Evolutionary conservation across 2,797 vertebrate species (phyloP), one percentile per base, ranked within the genome.

Genomic region (Spatula clypeata): DNA sequence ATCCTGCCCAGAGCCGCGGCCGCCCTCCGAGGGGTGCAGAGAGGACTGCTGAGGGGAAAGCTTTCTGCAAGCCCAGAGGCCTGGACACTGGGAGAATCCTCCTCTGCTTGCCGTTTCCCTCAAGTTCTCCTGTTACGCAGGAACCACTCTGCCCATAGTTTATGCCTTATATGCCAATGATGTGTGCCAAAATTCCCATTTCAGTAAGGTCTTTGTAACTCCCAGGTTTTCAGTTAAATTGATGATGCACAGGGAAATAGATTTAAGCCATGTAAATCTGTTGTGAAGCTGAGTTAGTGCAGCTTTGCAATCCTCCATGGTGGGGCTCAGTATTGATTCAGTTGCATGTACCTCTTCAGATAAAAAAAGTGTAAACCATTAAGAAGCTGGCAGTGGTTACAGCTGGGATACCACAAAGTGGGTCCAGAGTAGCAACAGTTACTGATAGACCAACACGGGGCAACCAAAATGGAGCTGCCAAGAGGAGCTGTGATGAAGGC

Each of bases 41-140:
- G 76, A n/a, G 16, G 27, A 21, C 38, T 0, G 6, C 40, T 24
- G 54, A n/a, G 26, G 42, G 29, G 62, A 60, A 0, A 1, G 21
- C 34, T 23, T 47, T 42, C 62, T 58, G 58, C 65, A 69, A 69
- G 54, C 38, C 24, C 60, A 11, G 42, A 61, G 16, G 8, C 64
- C 70, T 90, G 51, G 34, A 75, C 84, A 73, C n/a, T 16, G 16
- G 44, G n/a, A 83, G 34, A 6, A 23, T 90, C 17, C 45, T 84
- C 4, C 29, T 79, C 55, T 32, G 24, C 13, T 10, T 51, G 32
- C 31, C 16, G 49, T 94, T 90, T 62, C 34, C 42, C 45, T 79
- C 15, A 38, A 69, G 29, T 47, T 67, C 55, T 60, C 1, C 0
- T 7, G 12, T 72, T 79, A 51, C 26, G 8, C 15, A 40, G 45